Conservation (phyloP, 2,888 invertebrate genomes). For the Craniophora ligustri region DNA sequence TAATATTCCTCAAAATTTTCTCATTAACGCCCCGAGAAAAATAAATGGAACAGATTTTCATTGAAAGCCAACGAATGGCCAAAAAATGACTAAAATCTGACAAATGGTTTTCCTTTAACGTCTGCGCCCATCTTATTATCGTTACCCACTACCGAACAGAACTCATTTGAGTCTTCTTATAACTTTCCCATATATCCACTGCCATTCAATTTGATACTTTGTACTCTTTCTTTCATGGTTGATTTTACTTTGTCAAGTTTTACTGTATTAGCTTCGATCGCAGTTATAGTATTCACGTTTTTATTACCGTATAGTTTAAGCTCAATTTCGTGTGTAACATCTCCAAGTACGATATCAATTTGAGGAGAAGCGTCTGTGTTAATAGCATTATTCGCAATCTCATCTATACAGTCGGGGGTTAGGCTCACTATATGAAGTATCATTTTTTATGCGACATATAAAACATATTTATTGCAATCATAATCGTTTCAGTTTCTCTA, state of each 20-base stretch:
- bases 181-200: constrained; percentile 64
- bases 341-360: constrained; percentile 84
- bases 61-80: constrained; percentile 81
- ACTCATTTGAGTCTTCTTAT: constrained; percentile 85
- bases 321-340: constrained; percentile 61
- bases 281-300: constrained; percentile 54
- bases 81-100: constrained; percentile 87
- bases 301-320: constrained; percentile 53
- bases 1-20: constrained; percentile 66
- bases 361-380: constrained; percentile 89
- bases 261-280: constrained; percentile 58
- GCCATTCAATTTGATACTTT: constrained; percentile 60
- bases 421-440: constrained; percentile 83
- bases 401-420: constrained; percentile 88
- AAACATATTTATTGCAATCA: constrained; percentile 88
- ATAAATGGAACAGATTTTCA: constrained; percentile 88
- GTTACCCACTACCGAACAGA: constrained; percentile 87
- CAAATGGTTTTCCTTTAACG: constrained; percentile 89
- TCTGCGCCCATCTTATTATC: constrained; percentile 89
- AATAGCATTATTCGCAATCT: constrained; percentile 89
- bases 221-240: constrained; percentile 44
- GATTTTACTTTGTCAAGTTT: constrained; percentile 56
- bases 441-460: constrained; percentile 88
- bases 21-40: constrained; percentile 78
- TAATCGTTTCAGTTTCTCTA: constrained; percentile 85